Base-by-base conservation (phyloP, 53 echinoderm and acorn worm genomes). In the Henricia sp. region DNA sequence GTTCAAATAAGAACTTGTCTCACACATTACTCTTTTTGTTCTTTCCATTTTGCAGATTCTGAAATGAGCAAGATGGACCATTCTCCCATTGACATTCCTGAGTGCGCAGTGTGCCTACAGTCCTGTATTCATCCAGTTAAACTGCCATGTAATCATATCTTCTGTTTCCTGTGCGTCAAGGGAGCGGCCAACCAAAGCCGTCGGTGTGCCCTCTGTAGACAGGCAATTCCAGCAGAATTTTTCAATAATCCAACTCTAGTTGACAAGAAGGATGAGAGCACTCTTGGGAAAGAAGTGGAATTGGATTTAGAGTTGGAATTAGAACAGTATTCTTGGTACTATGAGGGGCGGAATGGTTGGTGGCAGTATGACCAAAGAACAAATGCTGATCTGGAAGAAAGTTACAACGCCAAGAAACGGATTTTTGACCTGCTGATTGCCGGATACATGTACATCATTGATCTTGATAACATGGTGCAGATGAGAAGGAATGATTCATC, bases 321-420 rank as follows among this genome's bases (percentile, higher is more conserved):
- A 51, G 93, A 99, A 40, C 56, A 69, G 54, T 95, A 99, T 43
- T 55, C 94, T 0, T 99, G 99, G 99, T 99, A 88, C 74, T 99
- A 99, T 53, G 99, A 99, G 68, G 99, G 99, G 0, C 83, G 99
- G 17, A 99, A 95, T 37, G 99, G 99, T 24, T 99, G 99, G 99
- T 99, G 99, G 99, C 92, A 99, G 89, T 99, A 99, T 51, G 99
- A 99, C 54, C 90, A 91, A 50, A 85, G 99, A 14, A 99, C 94
- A 16, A 85, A 89, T 50, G 87, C 48, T 3, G 99, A 95, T 66
- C 80, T 95, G 16, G 99, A 99, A 51, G 94, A 90, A 34, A 90
- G 90, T 12, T 99, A 99, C 44, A 71, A 68, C 8, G 77, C 87
- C 82, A 92, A 99, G 48, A 87, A 92, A 75, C 42, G 92, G 32